Evolutionary conservation across 2,888 invertebrate genomes (phyloP).

Genomic region (Diadegma fenestrale): DNA sequence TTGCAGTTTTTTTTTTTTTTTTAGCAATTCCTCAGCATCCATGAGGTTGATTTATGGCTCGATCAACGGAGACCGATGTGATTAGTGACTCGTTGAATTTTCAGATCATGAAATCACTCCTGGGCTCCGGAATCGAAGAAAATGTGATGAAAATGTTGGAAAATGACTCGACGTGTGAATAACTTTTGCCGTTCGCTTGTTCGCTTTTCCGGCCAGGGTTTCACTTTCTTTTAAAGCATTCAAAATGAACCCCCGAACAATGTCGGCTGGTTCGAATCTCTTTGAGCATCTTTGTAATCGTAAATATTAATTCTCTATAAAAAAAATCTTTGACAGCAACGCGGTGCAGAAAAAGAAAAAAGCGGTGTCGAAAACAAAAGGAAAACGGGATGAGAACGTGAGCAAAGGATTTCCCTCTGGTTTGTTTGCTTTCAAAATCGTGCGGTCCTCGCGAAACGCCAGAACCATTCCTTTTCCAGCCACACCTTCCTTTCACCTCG

Average conservation of each 20-base stretch:
- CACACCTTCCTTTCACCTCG: constrained; percentile 37
- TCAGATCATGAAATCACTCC: no score
- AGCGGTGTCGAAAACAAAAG: constrained; percentile 12
- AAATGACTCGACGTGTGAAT: no score
- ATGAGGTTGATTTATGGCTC: background rate
- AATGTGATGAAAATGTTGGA: no score
- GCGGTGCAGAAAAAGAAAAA: background rate
- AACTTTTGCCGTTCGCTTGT: background rate
- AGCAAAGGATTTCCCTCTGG: constrained; percentile 26
- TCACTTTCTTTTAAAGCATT: background rate
- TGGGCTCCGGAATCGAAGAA: no score
- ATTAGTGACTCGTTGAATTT: no score
- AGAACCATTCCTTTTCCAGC: constrained; percentile 55
- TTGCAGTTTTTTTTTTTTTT: no score
- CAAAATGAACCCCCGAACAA: background rate
- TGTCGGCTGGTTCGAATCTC: background rate
- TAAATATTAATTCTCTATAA: background rate
- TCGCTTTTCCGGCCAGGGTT: background rate
- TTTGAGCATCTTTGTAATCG: background rate
- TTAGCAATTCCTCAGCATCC: no score
- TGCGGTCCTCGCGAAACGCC: constrained; percentile 34
- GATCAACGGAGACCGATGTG: no score
- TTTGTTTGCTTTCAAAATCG: constrained; percentile 43
- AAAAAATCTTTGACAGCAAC: background rate
- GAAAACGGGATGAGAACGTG: constrained; percentile 17